Evolutionary conservation across 2,113 vertebrate species (phyloP), one percentile per base, ranked within the genome.

Genomic region (Gracilinanus agilis): DNA sequence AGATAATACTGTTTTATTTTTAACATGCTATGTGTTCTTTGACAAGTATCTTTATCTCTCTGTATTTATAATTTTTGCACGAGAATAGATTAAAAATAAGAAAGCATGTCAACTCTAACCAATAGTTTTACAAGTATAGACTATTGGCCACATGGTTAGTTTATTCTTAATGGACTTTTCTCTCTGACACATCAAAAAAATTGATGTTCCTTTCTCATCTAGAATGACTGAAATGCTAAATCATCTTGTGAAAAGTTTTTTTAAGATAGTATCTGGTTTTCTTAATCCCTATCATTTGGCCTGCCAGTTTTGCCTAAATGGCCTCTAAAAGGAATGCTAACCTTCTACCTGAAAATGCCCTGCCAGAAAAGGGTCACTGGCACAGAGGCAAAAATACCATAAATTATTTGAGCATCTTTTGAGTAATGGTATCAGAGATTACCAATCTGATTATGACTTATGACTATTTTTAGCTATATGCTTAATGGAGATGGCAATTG

Each of bases 331-430:
- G 3, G 34, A 75, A 75, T n/a, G n/a, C 4, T 75, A 90, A 23
- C 54, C 92, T 93, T 88, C 90, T 93, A 75, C 92, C 3, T 91
- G 29, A 12, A 93, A 95, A 88, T 89, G 90, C 55, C 95, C 55
- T 75, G 44, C 34, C 24, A 49, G 92, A 92, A 27, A 19, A 88
- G 55, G 23, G 75, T 1, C 21, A 19, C 44, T 44, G 21, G 40
- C 40, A 24, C 34, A 91, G 12, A 93, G 90, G 91, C 25, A 24
- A 88, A 0, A 93, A n/a, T 1, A 94, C 56, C 61, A 91, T 11
- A 95, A 93, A 91, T 7, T 19, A 67, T 29, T 23, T 92, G 8
- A 29, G 11, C 53, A 19, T 29, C 19, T 27, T 75, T 0, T 94
- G 27, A n/a, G 91, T 58, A 67, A 0, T 55, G 40, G n/a, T n/a